Evolutionary conservation across 2,888 invertebrate species (phyloP).

Genomic region (Nomada ruficornis): DNA sequence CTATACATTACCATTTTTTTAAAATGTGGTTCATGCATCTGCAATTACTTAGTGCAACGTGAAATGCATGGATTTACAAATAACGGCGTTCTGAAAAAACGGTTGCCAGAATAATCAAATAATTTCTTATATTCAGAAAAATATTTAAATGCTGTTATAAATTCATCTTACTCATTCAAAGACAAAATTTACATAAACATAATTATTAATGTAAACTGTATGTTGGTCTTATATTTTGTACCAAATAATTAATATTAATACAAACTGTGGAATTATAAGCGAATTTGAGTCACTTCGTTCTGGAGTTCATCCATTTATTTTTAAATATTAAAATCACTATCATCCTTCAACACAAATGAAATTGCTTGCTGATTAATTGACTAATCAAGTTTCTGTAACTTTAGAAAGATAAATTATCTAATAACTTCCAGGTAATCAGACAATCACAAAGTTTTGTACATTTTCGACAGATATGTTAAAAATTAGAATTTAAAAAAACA

Average conservation of each 20-base stretch:
- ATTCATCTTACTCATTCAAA: constrained; percentile 17
- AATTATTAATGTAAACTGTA: constrained; percentile 30
- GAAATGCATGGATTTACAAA: constrained; percentile 78
- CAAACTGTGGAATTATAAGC: constrained; percentile 22
- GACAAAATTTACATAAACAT: constrained; percentile 1
- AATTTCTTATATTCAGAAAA: constrained; percentile 51
- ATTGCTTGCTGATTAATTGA: neutral
- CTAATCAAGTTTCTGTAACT: neutral
- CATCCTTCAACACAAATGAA: neutral
- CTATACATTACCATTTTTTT: constrained; percentile 34
- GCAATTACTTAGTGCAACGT: constrained; percentile 59
- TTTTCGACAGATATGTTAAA: neutral
- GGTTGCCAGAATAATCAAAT: constrained; percentile 53
- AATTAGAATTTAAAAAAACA: neutral
- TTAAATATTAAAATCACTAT: constrained; percentile 30
- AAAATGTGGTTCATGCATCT: constrained; percentile 68
- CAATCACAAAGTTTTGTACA: neutral
- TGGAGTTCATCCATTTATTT: constrained; percentile 28
- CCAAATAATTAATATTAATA: neutral
- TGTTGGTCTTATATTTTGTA: constrained; percentile 23
- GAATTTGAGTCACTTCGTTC: constrained; percentile 43
- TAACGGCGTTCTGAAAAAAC: constrained; percentile 62
- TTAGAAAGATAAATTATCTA: neutral
- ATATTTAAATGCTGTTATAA: constrained; percentile 43
- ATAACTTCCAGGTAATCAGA: neutral